Base-by-base conservation (phyloP, 30 jellyfish, hydroid and myxozoan species). In the Pelagia noctiluca region DNA sequence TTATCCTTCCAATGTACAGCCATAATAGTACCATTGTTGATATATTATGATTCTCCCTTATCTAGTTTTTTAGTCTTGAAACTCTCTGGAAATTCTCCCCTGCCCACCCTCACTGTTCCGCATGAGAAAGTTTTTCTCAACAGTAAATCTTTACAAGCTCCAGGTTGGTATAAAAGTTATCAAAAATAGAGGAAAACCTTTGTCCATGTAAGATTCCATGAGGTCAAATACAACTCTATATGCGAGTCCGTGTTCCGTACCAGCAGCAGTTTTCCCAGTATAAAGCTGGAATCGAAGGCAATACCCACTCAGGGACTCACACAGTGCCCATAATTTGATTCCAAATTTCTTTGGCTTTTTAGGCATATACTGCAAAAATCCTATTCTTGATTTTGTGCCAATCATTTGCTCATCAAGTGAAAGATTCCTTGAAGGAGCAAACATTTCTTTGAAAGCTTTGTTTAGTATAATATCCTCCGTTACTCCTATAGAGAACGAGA, bases 311-410 rank as follows among this genome's bases (percentile, higher is more conserved):
- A 42, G 26, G 32, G 92, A 63, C 62, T 82, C 87, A 70, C 78
- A 67, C 12, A 67, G 78, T 3, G 86, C 86, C 87, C 92, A 82
- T 19, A 82, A 24, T 52, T 67, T 82, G 50, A 67, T 67, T 24
- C 87, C 80, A 69, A 53, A 69, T 50, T 82, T 82, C 35, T 67
- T 67, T 47, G 92, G 92, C 33, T 82, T 82, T 72, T 67, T 69
- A 30, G 92, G 87, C 92, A 82, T 82, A 37, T 82, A 64, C 50
- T 67, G 92, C 67, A 66, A 53, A 67, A 82, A 66, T 28, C 85
- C 31, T 16, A 82, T 82, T 26, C 87, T 50, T 18, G 76, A 47
- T 30, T 68, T 38, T 29, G 86, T 66, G 34, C 92, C 87, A 28
- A 82, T 57, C 92, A 82, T 82, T 64, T 18, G 84, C 26, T 82